Percentiles rank a stretch among this genome's conserved stretches.
Conservation (phyloP, 64 coral and sea anemone genomes). For the Montipora efflorescens region DNA sequence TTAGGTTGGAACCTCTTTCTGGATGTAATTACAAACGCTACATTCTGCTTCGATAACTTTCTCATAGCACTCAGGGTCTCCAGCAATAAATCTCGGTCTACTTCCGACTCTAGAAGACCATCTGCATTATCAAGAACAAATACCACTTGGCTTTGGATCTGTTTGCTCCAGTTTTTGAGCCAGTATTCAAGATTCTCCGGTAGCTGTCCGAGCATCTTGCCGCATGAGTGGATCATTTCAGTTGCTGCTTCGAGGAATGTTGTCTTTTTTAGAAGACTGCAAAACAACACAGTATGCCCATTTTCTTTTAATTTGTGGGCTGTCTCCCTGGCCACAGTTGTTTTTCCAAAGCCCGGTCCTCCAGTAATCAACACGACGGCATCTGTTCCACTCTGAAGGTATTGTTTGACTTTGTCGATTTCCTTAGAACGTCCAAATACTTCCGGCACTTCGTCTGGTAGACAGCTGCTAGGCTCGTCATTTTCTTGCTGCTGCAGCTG, state of each 20-base stretch:
- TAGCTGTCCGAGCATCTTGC: not conserved
- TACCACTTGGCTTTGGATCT: not conserved
- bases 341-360: too few relatives aligned
- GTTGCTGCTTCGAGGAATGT: not conserved
- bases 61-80: conserved; percentile 7
- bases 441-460: too few relatives aligned
- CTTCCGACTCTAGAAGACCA: not conserved
- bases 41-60: not conserved
- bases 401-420: too few relatives aligned
- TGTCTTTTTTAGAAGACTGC: too few relatives aligned
- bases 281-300: too few relatives aligned
- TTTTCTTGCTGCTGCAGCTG: too few relatives aligned
- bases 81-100: not conserved
- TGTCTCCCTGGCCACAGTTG: too few relatives aligned
- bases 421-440: too few relatives aligned
- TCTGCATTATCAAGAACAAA: conserved; percentile 50
- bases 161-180: conserved; percentile 22
- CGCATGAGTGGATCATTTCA: conserved; percentile 11
- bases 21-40: not conserved
- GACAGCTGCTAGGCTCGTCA: too few relatives aligned
- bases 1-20: not conserved
- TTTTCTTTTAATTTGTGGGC: too few relatives aligned
- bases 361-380: too few relatives aligned
- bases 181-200: not conserved
- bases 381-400: too few relatives aligned